phyloP scores from a whole-genome alignment of 1,140 invertebrate genomes.

The Antheraea pernyi region DNA sequence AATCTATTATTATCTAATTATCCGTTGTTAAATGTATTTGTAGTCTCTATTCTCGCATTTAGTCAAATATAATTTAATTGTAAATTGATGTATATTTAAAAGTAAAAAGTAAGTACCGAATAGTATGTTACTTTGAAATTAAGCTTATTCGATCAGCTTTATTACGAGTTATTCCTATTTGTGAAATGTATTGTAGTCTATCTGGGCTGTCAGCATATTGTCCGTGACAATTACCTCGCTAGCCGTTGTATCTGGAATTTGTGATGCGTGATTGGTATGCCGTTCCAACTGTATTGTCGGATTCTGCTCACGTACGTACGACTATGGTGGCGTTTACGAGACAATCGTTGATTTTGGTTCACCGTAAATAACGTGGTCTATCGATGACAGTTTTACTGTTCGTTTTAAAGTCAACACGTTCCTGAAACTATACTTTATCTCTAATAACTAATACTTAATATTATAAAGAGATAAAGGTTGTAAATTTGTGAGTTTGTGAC shows the following conservation, averaged over 20 bases:
- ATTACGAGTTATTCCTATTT: not conserved
- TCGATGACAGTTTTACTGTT: not conserved
- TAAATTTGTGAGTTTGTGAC: too few relatives aligned
- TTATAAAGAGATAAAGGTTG: too few relatives aligned
- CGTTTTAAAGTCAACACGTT: not conserved
- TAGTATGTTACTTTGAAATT: not conserved
- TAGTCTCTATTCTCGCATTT: too few relatives aligned
- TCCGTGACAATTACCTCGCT: constrained; percentile 15
- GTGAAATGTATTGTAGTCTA: not conserved
- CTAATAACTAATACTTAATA: too few relatives aligned
- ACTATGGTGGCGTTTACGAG: constrained; percentile 59
- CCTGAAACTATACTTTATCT: too few relatives aligned
- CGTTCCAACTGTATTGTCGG: constrained; percentile 23
- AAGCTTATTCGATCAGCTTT: not conserved
- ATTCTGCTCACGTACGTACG: constrained; percentile 49
- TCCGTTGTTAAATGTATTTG: too few relatives aligned
- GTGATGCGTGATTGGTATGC: constrained; percentile 41
- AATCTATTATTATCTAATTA: too few relatives aligned
- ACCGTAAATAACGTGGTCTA: constrained; percentile 11
- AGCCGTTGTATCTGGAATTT: constrained; percentile 38
- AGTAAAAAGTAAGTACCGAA: too few relatives aligned
- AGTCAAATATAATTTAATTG: too few relatives aligned
- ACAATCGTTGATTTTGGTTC: constrained; percentile 25
- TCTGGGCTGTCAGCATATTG: not conserved
- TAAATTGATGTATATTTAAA: too few relatives aligned